Evolutionary conservation across 92 coral and sea anemone genomes (phyloP), one percentile per base, ranked within the genome.

Genomic region (Phenganax marumi): DNA sequence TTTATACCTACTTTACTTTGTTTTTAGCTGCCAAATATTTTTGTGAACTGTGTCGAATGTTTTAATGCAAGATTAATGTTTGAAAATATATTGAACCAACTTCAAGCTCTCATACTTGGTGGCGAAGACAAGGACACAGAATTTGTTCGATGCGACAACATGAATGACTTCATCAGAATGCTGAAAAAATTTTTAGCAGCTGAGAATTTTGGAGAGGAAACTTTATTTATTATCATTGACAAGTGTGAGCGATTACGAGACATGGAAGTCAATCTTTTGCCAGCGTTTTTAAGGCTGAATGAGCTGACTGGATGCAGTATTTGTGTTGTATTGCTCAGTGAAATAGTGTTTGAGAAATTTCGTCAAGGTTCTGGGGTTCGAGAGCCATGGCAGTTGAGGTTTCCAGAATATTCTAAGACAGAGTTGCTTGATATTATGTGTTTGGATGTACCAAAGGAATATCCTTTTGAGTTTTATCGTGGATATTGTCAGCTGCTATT

Each of bases 211-310:
- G 77, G 58, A 6, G 86, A 82, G 17, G 91, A 92, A 84, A 95
- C 97, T 12, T 82, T 90, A 60, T 95, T 87, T 80, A 92, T 95
- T 60, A 81, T 91, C 48, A 75, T 95, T 17, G 98, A 95, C 89
- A 95, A 92, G 70, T 93, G 97, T 68, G 98, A 95, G 73, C 81
- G 93, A 76, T 86, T 95, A 12, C 87, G 98, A 10, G 98, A 95
- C 58, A 92, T 92, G 85, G 97, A 95, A 49, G 84, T 89, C 10
- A 90, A 92, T 48, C 74, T 84, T 51, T 73, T 95, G 19, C 95
- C 98, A 64, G 92, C 93, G 22, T 92, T 95, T 70, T 68, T 89
- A 25, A 86, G 96, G 56, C 91, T 95, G 25, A 91, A 90, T 66
- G 98, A 95, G 62, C 90, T 95, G n/a, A 84, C 92, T 1, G 53